Base-by-base conservation (phyloP, 1,140 invertebrate species). In the Chionoecetes opilio region DNA sequence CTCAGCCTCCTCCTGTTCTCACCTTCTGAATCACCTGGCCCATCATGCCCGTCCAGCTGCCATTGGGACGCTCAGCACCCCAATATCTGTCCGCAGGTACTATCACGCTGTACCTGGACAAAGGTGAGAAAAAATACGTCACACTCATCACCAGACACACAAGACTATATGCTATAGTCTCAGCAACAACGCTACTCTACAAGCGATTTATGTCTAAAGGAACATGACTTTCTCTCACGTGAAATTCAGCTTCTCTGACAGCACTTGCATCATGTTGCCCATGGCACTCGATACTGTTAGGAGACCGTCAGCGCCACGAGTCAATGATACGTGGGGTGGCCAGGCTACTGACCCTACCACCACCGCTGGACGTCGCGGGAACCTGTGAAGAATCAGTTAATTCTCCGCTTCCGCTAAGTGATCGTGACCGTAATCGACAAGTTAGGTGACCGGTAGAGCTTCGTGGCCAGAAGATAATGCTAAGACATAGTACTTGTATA, bases 21-120 rank as follows among this genome's bases (percentile, higher is more conserved):
- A 35, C 87, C 87, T 89, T 89, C 29, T 46, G 29, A 21, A 41
- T 26, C 8, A 89, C 87, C 41, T 89, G 87, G 37, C 87, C 87
- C 21, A 89, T 21, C 87, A 89, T 89, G 0, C 87, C 87, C n/a
- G 87, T 41, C 87, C 87, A 89, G 5, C 35, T 37, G 34, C 87
- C 87, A 26, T 89, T 89, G 29, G 32, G 14, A 9, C 21, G 35
- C 9, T 35, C 35, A 5, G 87, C 32, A 0, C 87, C 87, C 87
- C 87, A 89, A 8, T 34, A 35, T 0, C 3, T 9, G 34, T 89
- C 87, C 2, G 5, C 35, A 26, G 87, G 87, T 32, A 26, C n/a
- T 75, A 75, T n/a, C 21, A 75, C n/a, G 63, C 21, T 75, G 63
- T 75, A 75, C 21, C 63, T 75, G 2, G 21, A 75, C n/a, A n/a